A percentile compares a stretch with the other conserved stretches of the same genome.
These are phyloP conservation scores for Alosa sapidissima DNA, from an alignment of 2,797 vertebrate species.

Conservation along the genomic window DNA sequence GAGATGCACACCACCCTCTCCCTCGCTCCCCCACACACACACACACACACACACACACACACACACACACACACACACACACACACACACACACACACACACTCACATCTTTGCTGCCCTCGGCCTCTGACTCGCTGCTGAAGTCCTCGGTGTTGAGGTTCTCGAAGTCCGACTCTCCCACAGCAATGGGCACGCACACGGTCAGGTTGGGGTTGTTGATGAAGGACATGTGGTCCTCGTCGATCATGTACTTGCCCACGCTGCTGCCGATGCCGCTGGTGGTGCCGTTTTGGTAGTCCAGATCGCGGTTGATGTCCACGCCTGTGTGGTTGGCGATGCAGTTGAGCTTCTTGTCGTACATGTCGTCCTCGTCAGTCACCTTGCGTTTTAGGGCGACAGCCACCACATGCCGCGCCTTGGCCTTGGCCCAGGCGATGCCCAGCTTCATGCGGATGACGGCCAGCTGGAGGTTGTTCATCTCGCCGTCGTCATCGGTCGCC, in stretches of 20 bases:
- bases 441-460: slow-evolving; percentile 93
- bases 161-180: slow-evolving; percentile 96
- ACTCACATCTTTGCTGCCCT: slow-evolving; percentile 95
- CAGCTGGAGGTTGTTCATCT: slow-evolving; percentile 98
- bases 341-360: slow-evolving; percentile 94
- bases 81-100: not conserved
- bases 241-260: slow-evolving; percentile 94
- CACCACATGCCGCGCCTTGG: slow-evolving; percentile 78
- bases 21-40: not conserved
- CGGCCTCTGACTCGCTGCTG: slow-evolving; percentile 94
- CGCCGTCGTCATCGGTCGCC: slow-evolving; percentile 92
- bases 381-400: slow-evolving; percentile 84
- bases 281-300: slow-evolving; percentile 92
- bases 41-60: not conserved
- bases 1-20: not conserved
- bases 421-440: slow-evolving; percentile 90
- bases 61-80: not conserved
- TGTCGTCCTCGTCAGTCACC: slow-evolving; percentile 87
- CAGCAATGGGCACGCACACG: slow-evolving; percentile 94
- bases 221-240: slow-evolving; percentile 98
- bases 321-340: slow-evolving; percentile 95
- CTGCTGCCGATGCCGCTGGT: slow-evolving; percentile 98
- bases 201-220: slow-evolving; percentile 98
- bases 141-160: slow-evolving; percentile 98
- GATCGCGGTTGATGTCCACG: slow-evolving; percentile 90